Percentiles rank a stretch among this genome's conserved stretches.
These are phyloP conservation scores for Reticulitermes lucifugus DNA, from an alignment of 2,888 invertebrate species.

Conservation along the genomic window DNA sequence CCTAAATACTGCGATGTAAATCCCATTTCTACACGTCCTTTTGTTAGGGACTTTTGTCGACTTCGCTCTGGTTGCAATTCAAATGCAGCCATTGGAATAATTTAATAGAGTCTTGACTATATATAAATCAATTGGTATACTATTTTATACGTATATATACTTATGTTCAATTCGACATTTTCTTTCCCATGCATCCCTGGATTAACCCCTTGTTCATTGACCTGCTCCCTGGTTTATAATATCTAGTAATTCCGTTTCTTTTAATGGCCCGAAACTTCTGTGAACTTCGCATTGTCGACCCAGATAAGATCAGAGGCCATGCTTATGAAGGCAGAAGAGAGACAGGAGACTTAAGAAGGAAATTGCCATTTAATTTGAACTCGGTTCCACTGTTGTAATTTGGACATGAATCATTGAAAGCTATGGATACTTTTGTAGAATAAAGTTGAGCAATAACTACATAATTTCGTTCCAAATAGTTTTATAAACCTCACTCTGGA, in stretches of 20 bases:
- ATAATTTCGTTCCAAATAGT: not conserved
- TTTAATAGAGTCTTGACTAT: conserved; percentile 39
- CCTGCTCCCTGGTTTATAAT: conserved; percentile 12
- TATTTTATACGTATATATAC: not conserved
- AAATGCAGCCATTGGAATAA: conserved; percentile 42
- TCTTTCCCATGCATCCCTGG: not conserved
- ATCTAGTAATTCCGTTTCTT: not conserved
- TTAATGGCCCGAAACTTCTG: conserved; percentile 9
- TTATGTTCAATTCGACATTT: not conserved
- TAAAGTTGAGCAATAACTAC: not conserved
- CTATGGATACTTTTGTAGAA: not conserved
- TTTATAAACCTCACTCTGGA: not conserved
- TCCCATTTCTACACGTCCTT: conserved; percentile 3
- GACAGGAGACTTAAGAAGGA: not conserved
- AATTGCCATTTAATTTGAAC: conserved; percentile 35
- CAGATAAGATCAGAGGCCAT: conserved; percentile 18
- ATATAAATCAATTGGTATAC: conserved; percentile 29
- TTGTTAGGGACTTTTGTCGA: conserved; percentile 35
- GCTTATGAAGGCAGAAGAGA: not conserved
- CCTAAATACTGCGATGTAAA: not conserved
- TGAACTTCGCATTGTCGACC: not conserved
- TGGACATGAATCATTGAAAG: not conserved
- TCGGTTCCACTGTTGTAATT: not conserved
- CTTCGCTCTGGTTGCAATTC: not conserved
- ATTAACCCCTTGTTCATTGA: conserved; percentile 6